Evolutionary conservation across 92 coral and sea anemone species (phyloP).

Genomic region (Phenganax subtilis): DNA sequence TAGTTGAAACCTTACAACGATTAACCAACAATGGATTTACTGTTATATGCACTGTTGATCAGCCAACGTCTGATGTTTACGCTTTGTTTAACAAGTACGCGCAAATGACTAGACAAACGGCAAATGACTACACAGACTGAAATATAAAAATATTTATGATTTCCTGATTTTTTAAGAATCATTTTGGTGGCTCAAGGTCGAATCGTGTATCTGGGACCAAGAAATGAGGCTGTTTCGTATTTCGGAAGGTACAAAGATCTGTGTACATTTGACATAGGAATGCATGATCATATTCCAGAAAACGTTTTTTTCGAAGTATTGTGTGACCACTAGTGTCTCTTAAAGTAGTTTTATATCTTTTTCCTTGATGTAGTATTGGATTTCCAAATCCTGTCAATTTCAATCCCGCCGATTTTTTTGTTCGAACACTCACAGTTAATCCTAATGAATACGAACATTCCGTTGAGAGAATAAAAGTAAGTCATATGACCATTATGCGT

Average conservation of each 20-base stretch:
- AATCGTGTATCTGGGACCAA: conserved; percentile 69
- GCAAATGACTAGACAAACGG: background rate
- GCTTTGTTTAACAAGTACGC: conserved; percentile 84
- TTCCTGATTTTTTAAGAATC: conserved; percentile 46
- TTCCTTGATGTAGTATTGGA: conserved; percentile 54
- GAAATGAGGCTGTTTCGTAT: conserved; percentile 54
- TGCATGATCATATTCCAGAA: no score
- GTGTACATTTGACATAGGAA: no score
- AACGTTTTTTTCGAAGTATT: background rate
- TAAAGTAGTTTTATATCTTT: background rate
- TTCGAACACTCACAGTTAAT: conserved; percentile 65
- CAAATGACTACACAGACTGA: background rate
- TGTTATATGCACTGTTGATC: conserved; percentile 82
- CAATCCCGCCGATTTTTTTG: conserved; percentile 88
- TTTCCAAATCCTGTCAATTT: conserved; percentile 72
- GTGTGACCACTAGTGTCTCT: background rate
- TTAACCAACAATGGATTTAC: conserved; percentile 77
- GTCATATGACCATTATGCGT: background rate
- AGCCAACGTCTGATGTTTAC: conserved; percentile 89
- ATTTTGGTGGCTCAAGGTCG: conserved; percentile 81
- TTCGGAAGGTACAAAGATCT: conserved; percentile 52
- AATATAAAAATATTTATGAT: no score
- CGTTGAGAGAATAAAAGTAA: conserved; percentile 63
- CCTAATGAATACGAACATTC: conserved; percentile 67
- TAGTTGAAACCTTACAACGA: conserved; percentile 69